phyloP scores from a whole-genome alignment of 2,888 invertebrate genomes.

The Pherbina coryleti region DNA sequence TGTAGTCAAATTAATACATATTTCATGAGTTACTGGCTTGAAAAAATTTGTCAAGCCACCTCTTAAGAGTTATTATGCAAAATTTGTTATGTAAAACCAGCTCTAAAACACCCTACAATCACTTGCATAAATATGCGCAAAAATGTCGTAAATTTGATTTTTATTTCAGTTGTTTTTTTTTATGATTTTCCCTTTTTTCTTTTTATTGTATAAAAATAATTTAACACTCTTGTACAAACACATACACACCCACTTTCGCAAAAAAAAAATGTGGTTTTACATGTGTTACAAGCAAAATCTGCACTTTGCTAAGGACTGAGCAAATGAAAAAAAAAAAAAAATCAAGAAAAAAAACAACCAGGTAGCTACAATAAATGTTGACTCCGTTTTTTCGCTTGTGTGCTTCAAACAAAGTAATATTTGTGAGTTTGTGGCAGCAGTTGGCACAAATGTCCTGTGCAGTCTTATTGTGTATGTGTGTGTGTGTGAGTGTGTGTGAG shows the following conservation, averaged over 20 bases:
- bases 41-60: slow-evolving; percentile 18
- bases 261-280: not conserved
- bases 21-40: not conserved
- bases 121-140: slow-evolving; percentile 31
- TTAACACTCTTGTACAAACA: not conserved
- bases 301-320: not conserved
- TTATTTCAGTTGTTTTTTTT: slow-evolving; percentile 15
- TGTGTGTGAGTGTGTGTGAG: not conserved
- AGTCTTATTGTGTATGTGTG: not conserved
- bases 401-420: not conserved
- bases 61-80: slow-evolving; percentile 21
- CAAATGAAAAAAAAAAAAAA: not conserved
- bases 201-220: not conserved
- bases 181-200: not conserved
- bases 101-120: slow-evolving; percentile 7
- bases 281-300: not conserved
- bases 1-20: slow-evolving; percentile 4
- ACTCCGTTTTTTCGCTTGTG: not conserved
- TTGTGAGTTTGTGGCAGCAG: not conserved
- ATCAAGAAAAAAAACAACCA: too few relatives aligned
- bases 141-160: slow-evolving; percentile 37
- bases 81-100: slow-evolving; percentile 35
- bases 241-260: not conserved
- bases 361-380: too few relatives aligned
- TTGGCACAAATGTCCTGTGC: not conserved